phyloP scores from a whole-genome alignment of 2,113 vertebrate species.

The Eudyptes chrysolophus region DNA sequence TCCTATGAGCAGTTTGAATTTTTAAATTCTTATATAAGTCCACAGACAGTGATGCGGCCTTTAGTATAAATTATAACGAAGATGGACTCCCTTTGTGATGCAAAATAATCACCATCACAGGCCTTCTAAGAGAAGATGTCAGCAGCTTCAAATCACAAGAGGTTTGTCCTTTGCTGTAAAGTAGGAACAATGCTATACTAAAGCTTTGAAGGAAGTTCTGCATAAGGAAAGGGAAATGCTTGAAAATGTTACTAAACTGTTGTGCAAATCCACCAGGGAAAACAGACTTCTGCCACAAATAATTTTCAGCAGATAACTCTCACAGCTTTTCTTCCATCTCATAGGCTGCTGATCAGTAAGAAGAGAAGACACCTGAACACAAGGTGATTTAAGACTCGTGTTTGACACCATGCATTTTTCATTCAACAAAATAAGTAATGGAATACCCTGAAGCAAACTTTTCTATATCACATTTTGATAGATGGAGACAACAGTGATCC shows the following conservation, averaged over 20 bases:
- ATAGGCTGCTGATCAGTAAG: neutral
- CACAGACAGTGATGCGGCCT: neutral
- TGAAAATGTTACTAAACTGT: neutral
- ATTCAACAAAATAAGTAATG: neutral
- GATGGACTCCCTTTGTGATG: constrained; percentile 23
- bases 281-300: neutral
- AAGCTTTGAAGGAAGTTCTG: constrained; percentile 17
- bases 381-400: neutral
- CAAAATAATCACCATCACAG: constrained; percentile 10
- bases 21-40: neutral
- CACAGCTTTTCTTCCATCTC: neutral
- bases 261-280: neutral
- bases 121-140: neutral
- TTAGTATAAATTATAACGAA: neutral
- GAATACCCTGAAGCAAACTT: neutral
- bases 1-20: neutral
- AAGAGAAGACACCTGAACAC: neutral
- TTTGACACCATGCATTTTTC: constrained; percentile 6
- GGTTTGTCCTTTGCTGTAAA: constrained; percentile 6
- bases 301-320: neutral
- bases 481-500: neutral
- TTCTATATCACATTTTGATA: neutral
- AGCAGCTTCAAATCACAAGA: constrained; percentile 32
- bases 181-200: neutral
- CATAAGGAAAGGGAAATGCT: neutral